phyloP scores from a whole-genome alignment of 2,113 vertebrate genomes.

The Rousettus leschenaultii region DNA sequence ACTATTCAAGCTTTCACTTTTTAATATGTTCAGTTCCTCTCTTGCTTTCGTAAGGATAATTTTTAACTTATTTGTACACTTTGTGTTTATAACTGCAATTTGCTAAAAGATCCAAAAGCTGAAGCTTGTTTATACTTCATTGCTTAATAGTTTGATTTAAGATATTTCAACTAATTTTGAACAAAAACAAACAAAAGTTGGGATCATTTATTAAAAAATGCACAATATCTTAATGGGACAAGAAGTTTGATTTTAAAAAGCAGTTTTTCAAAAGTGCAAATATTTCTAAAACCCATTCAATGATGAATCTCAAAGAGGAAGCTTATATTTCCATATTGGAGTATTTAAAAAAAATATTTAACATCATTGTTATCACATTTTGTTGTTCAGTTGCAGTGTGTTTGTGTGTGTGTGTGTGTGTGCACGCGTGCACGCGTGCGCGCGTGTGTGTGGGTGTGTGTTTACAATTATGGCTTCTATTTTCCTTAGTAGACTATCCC shows the following conservation, averaged over 20 bases:
- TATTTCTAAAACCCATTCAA: not conserved
- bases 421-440: not conserved
- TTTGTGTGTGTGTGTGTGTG: not conserved
- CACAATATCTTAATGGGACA: not conserved
- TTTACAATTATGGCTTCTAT: not conserved
- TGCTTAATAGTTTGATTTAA: slow-evolving; percentile 21
- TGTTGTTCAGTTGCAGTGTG: not conserved
- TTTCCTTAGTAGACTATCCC: not conserved
- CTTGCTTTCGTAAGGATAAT: not conserved
- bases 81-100: not conserved
- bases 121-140: not conserved
- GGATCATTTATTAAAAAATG: slow-evolving; percentile 16
- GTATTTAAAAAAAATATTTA: not conserved
- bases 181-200: not conserved
- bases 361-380: not conserved
- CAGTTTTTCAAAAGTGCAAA: not conserved
- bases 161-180: slow-evolving; percentile 21
- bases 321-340: not conserved
- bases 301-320: not conserved
- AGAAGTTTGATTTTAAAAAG: not conserved
- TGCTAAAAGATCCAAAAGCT: slow-evolving; percentile 13
- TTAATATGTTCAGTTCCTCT: not conserved
- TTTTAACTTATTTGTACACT: not conserved
- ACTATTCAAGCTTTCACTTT: not conserved
- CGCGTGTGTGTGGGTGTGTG: not conserved